A percentile compares a stretch with the other conserved stretches of the same genome.
Conservation (phyloP, 1,140 invertebrate species). For the Eurosta solidaginis region DNA sequence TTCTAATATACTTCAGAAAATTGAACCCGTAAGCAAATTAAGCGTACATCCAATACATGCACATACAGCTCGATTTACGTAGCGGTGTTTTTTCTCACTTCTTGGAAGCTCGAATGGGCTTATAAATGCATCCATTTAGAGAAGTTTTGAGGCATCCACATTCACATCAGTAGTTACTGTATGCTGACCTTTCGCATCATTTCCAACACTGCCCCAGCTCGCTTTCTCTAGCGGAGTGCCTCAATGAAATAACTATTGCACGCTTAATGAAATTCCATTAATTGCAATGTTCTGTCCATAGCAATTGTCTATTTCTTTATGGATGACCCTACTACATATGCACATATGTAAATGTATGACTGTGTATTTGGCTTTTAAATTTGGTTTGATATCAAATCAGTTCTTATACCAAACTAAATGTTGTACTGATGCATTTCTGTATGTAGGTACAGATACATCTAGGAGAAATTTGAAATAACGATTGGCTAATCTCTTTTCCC, state of each 20-base stretch:
- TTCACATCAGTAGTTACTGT: neutral
- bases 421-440: too few species aligned
- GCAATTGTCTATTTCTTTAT: neutral
- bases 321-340: neutral
- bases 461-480: too few species aligned
- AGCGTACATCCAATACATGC: neutral
- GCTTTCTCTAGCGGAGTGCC: neutral
- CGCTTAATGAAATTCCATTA: slow-evolving; percentile 26
- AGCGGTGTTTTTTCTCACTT: too few species aligned
- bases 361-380: slow-evolving; percentile 14
- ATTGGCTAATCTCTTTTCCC: neutral
- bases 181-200: neutral
- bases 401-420: too few species aligned
- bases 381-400: neutral
- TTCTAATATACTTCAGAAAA: too few species aligned
- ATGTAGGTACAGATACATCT: too few species aligned
- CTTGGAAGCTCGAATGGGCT: neutral
- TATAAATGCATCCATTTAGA: neutral
- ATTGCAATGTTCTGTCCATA: slow-evolving; percentile 5
- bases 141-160: neutral
- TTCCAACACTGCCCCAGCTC: neutral
- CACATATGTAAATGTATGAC: neutral
- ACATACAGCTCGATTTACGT: neutral
- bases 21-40: too few species aligned
- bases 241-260: neutral